Conservation (phyloP, 2,113 vertebrate species). For the Hepsetus odoe region DNA sequence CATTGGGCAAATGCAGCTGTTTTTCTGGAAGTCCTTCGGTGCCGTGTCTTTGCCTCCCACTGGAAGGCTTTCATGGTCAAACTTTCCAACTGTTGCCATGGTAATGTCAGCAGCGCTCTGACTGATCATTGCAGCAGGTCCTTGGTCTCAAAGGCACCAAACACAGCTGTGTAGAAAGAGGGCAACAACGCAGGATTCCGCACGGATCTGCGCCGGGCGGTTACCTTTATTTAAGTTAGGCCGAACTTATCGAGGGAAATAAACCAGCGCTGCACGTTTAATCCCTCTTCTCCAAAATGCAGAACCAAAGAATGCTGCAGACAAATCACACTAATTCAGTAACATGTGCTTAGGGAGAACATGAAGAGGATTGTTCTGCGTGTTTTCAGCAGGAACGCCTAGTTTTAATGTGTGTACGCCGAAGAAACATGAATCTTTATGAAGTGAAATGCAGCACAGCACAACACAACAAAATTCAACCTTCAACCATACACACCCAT, state of each 20-base stretch:
- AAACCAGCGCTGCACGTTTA: neutral
- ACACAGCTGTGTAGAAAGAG: constrained; percentile 19
- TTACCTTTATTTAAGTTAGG: neutral
- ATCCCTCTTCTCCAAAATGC: neutral
- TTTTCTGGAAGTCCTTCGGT: constrained; percentile 67
- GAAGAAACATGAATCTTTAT: too few species aligned
- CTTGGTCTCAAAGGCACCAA: constrained; percentile 55
- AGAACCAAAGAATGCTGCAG: neutral
- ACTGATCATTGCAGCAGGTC: constrained; percentile 60
- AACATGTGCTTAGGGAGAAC: neutral
- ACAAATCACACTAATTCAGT: neutral
- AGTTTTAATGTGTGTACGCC: neutral
- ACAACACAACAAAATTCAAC: too few species aligned
- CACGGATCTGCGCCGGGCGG: neutral
- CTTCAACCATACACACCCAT: too few species aligned
- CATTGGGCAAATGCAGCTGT: constrained; percentile 66
- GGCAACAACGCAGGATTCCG: neutral
- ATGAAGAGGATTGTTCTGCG: neutral
- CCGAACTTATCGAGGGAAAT: constrained; percentile 11
- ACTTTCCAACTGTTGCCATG: constrained; percentile 70
- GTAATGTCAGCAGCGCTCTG: constrained; percentile 56
- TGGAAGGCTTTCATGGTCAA: constrained; percentile 66
- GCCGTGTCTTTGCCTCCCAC: constrained; percentile 56
- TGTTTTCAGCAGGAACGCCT: neutral
- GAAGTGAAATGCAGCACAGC: too few species aligned